These are phyloP conservation scores for Scaptomyza flava DNA, from an alignment of 2,888 invertebrate species.

Conservation along the genomic window DNA sequence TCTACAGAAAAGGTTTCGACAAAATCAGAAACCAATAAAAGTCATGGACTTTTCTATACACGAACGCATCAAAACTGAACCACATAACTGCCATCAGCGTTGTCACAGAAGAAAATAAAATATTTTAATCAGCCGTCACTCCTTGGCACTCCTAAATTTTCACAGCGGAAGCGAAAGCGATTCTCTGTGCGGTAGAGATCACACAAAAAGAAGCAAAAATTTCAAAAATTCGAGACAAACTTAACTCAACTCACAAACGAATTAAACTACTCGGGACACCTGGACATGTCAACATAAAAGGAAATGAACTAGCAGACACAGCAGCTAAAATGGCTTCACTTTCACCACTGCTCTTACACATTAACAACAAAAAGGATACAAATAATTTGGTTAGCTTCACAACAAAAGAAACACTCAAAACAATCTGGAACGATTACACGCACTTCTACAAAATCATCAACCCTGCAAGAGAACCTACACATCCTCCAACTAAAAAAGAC, in stretches of 20 bases:
- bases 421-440: conserved; percentile 1
- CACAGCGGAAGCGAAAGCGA: conserved; percentile 16
- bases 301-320: no score
- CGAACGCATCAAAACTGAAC: conserved; percentile 12
- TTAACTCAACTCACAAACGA: no score
- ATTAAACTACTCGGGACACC: no score
- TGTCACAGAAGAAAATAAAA: conserved; percentile 7
- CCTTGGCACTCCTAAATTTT: conserved; percentile 11
- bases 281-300: no score
- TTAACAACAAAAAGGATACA: conserved; percentile 2
- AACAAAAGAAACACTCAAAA: conserved; percentile 2
- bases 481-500: conserved; percentile 4
- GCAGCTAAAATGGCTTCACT: background rate
- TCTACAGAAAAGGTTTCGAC: conserved; percentile 7
- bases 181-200: conserved; percentile 12
- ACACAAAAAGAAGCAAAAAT: conserved; percentile 8
- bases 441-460: conserved; percentile 8
- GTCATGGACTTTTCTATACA: conserved; percentile 12
- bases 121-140: conserved; percentile 9
- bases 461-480: conserved; percentile 1
- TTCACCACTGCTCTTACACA: conserved; percentile 4
- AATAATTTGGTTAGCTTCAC: conserved; percentile 1
- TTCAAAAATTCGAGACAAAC: conserved; percentile 9
- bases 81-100: conserved; percentile 11
- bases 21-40: conserved; percentile 7